Evolutionary conservation across 2,888 invertebrate genomes (phyloP), one percentile per base, ranked within the genome.

Genomic region (Dolichopus griseipennis): DNA sequence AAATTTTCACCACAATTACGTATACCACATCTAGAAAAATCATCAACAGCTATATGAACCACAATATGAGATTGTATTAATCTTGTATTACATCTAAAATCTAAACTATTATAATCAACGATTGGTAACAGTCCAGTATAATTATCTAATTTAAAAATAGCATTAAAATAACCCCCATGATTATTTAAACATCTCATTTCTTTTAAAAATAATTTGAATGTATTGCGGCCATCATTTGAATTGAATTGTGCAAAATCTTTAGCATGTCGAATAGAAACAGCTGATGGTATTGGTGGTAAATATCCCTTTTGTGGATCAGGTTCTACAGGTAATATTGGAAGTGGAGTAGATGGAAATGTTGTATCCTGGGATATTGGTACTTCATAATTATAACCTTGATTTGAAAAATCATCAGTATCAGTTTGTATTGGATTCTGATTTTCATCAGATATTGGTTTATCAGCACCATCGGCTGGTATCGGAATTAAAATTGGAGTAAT

Each of bases 21-120:
- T 0, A 86, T 83, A 0, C 86, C 86, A 72, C 86, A 87, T 52
- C 79, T 79, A 68, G 78, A 76, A 75, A 86, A 85, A 70, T 82
- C 79, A 4, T 79, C 78, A 1, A 79, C 82, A 4, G 79, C 77
- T 67, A 86, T 78, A 72, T 84, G 81, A 4, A 86, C 69, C 0
- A 78, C 68, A 1, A 82, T 72, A 68, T 75, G 78, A n/a, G 78
- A 76, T 72, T 79, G 70, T 27, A 76, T 75, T 0, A 79, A 65
- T 63, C 78, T 79, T 43, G 78, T 69, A 37, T 78, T 76, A 67
- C 79, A 79, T 9, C 75, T 75, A 10, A 75, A 73, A 61, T 77
- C 78, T 52, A 73, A 72, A 2, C 76, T 73, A 34, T 80, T 80
- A n/a, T 73, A 77, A 69, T 83, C 84, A 64, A 82, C 76, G 62